Evolutionary conservation across 1,140 invertebrate species (phyloP).

Genomic region (Probaryconus sp.): DNA sequence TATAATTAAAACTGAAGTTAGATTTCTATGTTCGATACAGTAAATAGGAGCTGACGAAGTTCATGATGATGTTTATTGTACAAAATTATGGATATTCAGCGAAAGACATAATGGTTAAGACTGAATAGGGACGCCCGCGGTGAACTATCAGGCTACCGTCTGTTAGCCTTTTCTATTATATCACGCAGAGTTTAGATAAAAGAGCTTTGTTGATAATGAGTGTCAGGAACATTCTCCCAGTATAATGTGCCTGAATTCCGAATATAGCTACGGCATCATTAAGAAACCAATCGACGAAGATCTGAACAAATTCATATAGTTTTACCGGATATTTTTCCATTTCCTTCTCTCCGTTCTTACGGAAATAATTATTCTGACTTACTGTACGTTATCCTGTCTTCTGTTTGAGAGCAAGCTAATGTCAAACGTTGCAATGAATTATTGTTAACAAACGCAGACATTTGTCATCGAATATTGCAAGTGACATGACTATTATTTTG

Average conservation of each 20-base stretch:
- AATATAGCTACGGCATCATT: conserved; percentile 23
- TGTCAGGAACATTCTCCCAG: conserved; percentile 28
- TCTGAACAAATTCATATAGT: background rate
- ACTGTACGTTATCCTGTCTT: background rate
- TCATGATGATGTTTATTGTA: conserved; percentile 38
- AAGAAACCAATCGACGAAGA: conserved; percentile 8
- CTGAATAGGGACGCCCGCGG: conserved; percentile 47
- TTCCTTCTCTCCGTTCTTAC: background rate
- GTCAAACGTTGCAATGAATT: too few species aligned
- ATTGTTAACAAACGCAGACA: too few species aligned
- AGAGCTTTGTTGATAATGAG: conserved; percentile 20
- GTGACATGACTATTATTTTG: too few species aligned
- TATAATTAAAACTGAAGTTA: too few species aligned
- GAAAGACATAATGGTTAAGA: conserved; percentile 34
- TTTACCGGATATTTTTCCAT: background rate
- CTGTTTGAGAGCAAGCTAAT: background rate
- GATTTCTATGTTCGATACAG: too few species aligned
- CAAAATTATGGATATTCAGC: conserved; percentile 42
- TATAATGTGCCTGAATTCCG: background rate
- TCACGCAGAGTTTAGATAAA: conserved; percentile 21
- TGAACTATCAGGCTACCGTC: conserved; percentile 34
- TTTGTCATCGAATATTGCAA: too few species aligned
- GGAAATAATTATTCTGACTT: background rate
- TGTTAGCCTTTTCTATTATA: conserved; percentile 37
- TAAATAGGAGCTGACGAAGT: conserved; percentile 13